Evolutionary conservation across 2,888 invertebrate genomes (phyloP).

Genomic region (Phyto melanocephala): DNA sequence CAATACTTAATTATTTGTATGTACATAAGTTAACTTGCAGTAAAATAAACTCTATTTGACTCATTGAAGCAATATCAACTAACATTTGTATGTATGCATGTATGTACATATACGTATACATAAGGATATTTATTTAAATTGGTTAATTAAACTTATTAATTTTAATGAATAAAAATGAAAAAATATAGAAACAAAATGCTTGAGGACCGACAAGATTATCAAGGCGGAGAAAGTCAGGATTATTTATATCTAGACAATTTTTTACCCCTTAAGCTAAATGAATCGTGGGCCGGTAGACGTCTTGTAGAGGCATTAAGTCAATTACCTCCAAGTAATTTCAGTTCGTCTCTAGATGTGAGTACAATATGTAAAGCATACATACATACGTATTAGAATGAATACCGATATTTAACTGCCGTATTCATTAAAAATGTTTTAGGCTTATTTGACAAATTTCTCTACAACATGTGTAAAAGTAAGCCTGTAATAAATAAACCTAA

Average conservation of each 20-base stretch:
- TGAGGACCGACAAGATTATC: background rate
- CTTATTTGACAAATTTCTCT: too few relatives aligned
- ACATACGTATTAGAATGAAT: too few relatives aligned
- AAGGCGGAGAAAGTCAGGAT: background rate
- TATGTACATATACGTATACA: background rate
- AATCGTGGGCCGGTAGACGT: slow-evolving; percentile 82
- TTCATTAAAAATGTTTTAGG: too few relatives aligned
- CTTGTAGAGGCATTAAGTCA: slow-evolving; percentile 79
- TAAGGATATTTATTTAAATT: too few relatives aligned
- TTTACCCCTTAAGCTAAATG: slow-evolving; percentile 80
- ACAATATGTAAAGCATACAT: too few relatives aligned
- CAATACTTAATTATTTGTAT: too few relatives aligned
- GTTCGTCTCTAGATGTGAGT: slow-evolving; percentile 73
- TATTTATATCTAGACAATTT: slow-evolving; percentile 22
- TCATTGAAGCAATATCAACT: background rate
- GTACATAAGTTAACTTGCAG: too few relatives aligned
- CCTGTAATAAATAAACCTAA: too few relatives aligned
- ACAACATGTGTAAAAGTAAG: too few relatives aligned
- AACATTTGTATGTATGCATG: background rate
- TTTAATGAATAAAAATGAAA: slow-evolving; percentile 10
- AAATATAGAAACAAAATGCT: slow-evolving; percentile 14
- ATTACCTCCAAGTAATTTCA: slow-evolving; percentile 72
- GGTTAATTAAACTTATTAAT: background rate
- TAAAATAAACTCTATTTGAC: background rate
- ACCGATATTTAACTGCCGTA: too few relatives aligned